Evolutionary conservation across 2,797 vertebrate species (phyloP).

Genomic region (Etheostoma perlongum): DNA sequence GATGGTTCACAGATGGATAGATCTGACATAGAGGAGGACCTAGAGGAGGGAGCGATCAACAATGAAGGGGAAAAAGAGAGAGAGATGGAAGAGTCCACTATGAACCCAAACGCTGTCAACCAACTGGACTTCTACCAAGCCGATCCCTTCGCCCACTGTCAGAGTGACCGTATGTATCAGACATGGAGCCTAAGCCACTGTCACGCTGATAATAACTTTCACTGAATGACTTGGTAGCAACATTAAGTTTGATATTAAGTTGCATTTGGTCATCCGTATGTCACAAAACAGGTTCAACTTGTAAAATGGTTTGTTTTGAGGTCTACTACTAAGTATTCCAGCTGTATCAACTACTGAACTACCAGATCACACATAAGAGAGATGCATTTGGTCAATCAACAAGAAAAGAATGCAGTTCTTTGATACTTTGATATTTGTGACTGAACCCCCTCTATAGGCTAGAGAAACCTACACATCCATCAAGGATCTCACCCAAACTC

Average conservation of each 20-base stretch:
- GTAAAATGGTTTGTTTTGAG: neutral
- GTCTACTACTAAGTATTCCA: neutral
- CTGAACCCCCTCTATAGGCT: neutral
- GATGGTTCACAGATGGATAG: constrained; percentile 63
- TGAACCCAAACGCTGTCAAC: constrained; percentile 28
- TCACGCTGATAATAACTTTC: neutral
- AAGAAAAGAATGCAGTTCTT: neutral
- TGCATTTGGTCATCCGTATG: neutral
- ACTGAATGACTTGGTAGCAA: neutral
- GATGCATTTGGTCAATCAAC: neutral
- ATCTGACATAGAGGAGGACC: constrained; percentile 68
- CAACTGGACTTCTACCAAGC: constrained; percentile 95
- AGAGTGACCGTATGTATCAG: constrained; percentile 71
- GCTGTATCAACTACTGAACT: neutral
- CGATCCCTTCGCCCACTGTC: constrained; percentile 94
- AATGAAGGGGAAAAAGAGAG: constrained; percentile 11
- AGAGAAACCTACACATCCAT: neutral
- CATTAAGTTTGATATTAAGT: neutral
- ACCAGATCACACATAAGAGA: neutral
- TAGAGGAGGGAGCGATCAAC: constrained; percentile 53
- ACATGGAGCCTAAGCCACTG: neutral
- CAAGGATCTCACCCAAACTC: neutral
- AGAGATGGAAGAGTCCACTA: constrained; percentile 69
- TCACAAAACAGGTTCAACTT: neutral
- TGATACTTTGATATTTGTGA: neutral